Conservation (phyloP, 1,140 invertebrate species). For the Gonioctena quinquepunctata region DNA sequence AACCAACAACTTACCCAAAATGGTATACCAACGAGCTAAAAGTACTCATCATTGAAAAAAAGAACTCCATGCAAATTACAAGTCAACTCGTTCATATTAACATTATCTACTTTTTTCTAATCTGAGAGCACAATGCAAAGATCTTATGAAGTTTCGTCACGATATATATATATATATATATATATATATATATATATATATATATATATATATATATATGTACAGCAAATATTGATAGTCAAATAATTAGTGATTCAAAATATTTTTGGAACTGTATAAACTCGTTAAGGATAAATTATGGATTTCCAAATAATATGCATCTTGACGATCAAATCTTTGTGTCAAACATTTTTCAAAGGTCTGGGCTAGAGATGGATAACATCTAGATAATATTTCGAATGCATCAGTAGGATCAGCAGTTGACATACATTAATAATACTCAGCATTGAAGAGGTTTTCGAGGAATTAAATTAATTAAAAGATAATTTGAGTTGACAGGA, state of each 20-base stretch:
- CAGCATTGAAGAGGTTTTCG: not conserved
- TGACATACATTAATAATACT: not conserved
- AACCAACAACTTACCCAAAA: too few relatives aligned
- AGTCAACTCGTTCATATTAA: not conserved
- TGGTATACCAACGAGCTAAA: too few relatives aligned
- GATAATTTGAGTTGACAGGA: not conserved
- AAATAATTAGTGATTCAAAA: conserved; percentile 3
- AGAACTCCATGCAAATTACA: conserved; percentile 1
- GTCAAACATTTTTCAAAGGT: not conserved
- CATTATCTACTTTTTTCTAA: not conserved
- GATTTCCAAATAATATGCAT: not conserved
- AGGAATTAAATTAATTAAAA: conserved; percentile 3
- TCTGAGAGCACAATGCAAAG: not conserved
- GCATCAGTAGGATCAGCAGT: not conserved
- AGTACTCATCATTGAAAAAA: not conserved
- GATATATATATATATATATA: too few relatives aligned
- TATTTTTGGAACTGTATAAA: conserved; percentile 5
- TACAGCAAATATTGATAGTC: not conserved
- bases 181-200: too few relatives aligned
- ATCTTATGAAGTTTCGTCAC: not conserved
- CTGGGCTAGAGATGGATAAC: not conserved
- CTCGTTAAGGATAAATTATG: not conserved
- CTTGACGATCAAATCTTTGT: not conserved
- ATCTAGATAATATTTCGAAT: not conserved
- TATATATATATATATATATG: too few relatives aligned